Percentiles rank a stretch among this genome's conserved stretches.
These are phyloP conservation scores for Rhagoletis pomonella DNA, from an alignment of 1,140 invertebrate genomes.

Conservation along the genomic window DNA sequence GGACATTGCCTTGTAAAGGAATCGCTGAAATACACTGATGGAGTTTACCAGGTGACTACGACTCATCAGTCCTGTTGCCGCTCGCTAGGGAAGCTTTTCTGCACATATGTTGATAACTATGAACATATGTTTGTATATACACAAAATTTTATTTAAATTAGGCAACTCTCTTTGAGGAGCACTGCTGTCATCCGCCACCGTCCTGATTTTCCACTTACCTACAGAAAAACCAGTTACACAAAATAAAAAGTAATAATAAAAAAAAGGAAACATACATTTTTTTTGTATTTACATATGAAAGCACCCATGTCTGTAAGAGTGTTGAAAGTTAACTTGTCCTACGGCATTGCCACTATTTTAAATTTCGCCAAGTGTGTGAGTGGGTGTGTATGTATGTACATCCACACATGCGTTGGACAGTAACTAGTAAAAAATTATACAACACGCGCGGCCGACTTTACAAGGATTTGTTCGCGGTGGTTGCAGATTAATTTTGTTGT, in stretches of 20 bases:
- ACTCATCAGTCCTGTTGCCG: too few species aligned
- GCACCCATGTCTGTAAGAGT: not conserved
- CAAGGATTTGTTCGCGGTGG: not conserved
- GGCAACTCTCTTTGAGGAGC: too few species aligned
- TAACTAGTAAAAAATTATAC: not conserved
- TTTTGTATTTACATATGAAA: not conserved
- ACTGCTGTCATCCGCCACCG: too few species aligned
- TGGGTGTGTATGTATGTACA: not conserved
- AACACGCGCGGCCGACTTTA: conserved; percentile 3
- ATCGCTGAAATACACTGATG: too few species aligned
- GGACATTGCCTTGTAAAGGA: too few species aligned
- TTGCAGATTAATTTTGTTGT: not conserved
- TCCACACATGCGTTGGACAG: not conserved
- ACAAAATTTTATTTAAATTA: too few species aligned
- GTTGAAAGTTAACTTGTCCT: not conserved
- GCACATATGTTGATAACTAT: too few species aligned
- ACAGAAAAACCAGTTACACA: not conserved
- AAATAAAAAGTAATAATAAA: not conserved
- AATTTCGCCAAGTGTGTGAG: not conserved
- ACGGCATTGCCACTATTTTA: not conserved
- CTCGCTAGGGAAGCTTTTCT: too few species aligned
- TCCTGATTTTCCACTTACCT: too few species aligned
- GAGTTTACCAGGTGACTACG: too few species aligned
- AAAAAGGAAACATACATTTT: not conserved
- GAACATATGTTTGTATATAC: too few species aligned